These are phyloP conservation scores for Philotrypesis tridentata DNA, from an alignment of 1,140 invertebrate species.

Conservation along the genomic window DNA sequence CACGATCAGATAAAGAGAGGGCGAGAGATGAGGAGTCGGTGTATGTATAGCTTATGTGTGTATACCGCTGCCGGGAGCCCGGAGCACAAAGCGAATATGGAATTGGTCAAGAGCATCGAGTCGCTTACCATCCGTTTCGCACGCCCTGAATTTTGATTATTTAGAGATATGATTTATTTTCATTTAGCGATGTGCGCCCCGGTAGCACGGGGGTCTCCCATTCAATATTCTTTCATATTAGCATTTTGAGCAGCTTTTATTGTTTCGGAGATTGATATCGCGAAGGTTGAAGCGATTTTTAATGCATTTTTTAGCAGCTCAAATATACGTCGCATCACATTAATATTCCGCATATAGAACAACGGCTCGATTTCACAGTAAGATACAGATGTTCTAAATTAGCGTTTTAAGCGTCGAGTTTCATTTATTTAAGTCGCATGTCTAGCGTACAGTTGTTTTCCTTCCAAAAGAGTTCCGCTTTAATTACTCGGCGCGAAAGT, in stretches of 20 bases:
- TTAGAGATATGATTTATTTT: background rate
- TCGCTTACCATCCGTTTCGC: background rate
- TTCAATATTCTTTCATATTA: slow-evolving; percentile 16
- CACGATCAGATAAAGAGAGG: slow-evolving; percentile 63
- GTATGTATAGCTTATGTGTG: background rate
- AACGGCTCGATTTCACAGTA: background rate
- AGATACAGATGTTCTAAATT: background rate
- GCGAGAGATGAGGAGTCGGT: background rate
- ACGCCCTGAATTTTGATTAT: background rate
- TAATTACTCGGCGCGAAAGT: slow-evolving; percentile 40
- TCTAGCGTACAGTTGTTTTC: background rate
- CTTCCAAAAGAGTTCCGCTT: slow-evolving; percentile 16
- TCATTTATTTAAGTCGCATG: no score
- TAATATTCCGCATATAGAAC: background rate
- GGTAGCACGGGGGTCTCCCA: background rate
- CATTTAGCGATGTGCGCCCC: background rate
- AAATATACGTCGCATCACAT: background rate
- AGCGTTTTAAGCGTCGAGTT: no score
- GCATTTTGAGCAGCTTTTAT: slow-evolving; percentile 18
- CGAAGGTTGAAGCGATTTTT: background rate
- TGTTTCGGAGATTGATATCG: slow-evolving; percentile 12
- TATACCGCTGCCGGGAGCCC: no score
- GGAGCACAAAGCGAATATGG: slow-evolving; percentile 10
- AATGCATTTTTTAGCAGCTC: background rate
- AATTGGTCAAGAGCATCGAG: background rate